Conservation (phyloP, 2,113 vertebrate genomes). For the Odocoileus hemionus region DNA sequence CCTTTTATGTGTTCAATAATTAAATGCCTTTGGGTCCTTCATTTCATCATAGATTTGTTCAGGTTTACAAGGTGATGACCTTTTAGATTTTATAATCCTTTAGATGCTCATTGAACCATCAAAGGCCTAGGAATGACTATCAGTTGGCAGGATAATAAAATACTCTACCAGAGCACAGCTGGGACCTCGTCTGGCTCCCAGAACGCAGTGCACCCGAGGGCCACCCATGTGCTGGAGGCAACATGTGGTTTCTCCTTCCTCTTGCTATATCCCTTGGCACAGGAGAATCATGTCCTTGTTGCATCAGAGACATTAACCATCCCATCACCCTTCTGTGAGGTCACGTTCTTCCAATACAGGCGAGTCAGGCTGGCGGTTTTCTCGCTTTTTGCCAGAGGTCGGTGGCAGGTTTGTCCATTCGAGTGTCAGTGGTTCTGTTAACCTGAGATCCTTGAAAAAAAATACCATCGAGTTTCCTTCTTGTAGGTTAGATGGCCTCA, state of each 20-base stretch:
- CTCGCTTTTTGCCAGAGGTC: conserved; percentile 47
- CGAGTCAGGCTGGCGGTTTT: conserved; percentile 43
- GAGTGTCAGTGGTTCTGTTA: neutral
- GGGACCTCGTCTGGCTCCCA: neutral
- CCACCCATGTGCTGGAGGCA: conserved; percentile 17
- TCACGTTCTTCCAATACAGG: conserved; percentile 45
- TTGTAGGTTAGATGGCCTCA: conserved; percentile 44
- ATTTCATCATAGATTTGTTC: conserved; percentile 79
- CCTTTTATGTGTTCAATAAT: conserved; percentile 98
- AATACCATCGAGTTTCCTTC: conserved; percentile 22
- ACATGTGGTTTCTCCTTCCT: conserved; percentile 68
- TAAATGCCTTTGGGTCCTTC: conserved; percentile 85
- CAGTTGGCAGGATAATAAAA: neutral
- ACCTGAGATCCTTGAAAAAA: conserved; percentile 37
- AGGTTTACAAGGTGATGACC: conserved; percentile 69
- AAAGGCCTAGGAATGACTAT: conserved; percentile 55
- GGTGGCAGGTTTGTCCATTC: conserved; percentile 24
- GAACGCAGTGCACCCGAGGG: neutral
- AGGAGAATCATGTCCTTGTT: conserved; percentile 55
- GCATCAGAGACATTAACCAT: conserved; percentile 60
- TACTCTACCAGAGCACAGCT: conserved; percentile 44
- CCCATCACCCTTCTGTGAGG: conserved; percentile 55
- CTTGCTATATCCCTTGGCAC: conserved; percentile 68
- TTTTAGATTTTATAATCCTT: conserved; percentile 62
- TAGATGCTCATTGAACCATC: conserved; percentile 62